These are phyloP conservation scores for Caenorhabditis panamensis DNA, from an alignment of 2,888 invertebrate species.

Conservation along the genomic window DNA sequence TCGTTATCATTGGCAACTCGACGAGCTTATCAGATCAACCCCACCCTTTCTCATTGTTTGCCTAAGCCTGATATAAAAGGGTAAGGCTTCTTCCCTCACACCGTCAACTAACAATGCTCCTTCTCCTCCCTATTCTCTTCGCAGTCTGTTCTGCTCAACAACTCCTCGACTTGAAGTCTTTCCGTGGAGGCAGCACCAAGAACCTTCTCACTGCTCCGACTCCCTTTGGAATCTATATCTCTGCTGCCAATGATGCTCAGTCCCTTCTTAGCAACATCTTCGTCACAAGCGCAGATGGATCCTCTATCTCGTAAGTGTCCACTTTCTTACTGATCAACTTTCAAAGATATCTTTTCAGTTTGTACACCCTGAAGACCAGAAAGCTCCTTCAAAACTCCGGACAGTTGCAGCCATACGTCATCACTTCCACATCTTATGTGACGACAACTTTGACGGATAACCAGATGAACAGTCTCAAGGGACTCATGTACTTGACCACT, in stretches of 20 bases:
- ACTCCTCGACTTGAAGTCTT: constrained; percentile 15
- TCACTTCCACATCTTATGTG: constrained; percentile 5
- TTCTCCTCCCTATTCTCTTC: background rate
- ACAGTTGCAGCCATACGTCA: constrained; percentile 6
- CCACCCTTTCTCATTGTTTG: constrained; percentile 5
- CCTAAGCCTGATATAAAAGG: background rate
- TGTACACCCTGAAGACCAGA: constrained; percentile 1
- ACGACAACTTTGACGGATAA: constrained; percentile 14
- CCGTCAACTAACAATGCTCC: background rate
- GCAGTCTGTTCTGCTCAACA: background rate
- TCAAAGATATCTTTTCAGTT: constrained; percentile 10
- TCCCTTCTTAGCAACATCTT: background rate
- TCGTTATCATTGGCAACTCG: background rate
- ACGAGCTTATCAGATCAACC: constrained; percentile 1
- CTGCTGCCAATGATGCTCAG: background rate
- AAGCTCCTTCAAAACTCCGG: constrained; percentile 1
- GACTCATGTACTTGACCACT: constrained; percentile 15
- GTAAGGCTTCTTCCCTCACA: no score
- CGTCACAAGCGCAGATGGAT: constrained; percentile 5
- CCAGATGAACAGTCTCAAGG: constrained; percentile 10
- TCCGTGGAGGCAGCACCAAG: constrained; percentile 16
- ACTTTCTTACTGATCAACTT: background rate
- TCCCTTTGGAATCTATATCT: constrained; percentile 27
- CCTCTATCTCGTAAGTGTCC: constrained; percentile 10
- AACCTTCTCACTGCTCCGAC: background rate